Evolutionary conservation across 2,797 vertebrate genomes (phyloP), one percentile per base, ranked within the genome.

Genomic region (Lophius americanus): DNA sequence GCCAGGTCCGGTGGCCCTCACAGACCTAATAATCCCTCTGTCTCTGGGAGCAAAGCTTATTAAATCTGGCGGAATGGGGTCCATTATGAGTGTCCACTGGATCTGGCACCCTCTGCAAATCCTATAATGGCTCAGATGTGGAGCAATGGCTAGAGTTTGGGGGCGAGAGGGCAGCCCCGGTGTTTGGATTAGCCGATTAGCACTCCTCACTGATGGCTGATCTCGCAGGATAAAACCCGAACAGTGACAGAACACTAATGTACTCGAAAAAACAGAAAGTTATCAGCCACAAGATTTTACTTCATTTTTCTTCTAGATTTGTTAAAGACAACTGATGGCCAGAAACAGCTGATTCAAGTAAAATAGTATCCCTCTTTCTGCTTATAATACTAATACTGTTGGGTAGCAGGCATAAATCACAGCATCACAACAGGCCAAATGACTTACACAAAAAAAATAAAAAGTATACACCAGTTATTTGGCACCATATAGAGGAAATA

Each of bases 21-120:
- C 68, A 84, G 71, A 84, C 78, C 73, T 79, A 59, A 60, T 85
- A 92, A 93, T 86, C 88, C 82, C 65, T 59, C 82, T 84, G 86
- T 86, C 85, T 92, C 72, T 84, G 73, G 72, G 76, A 91, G 86
- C 71, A 92, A 92, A 93, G 82, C 91, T 92, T 80, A 89, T 92
- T 91, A 92, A 75, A 88, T 71, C 83, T 87, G 76, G 42, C 41
- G 61, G 88, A 91, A 86, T 81, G 84, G 85, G 87, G 82, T 78
- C 89, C 80, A 87, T 86, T 88, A 91, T 90, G 82, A 89, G 68
- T 68, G 56, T 64, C 69, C 9, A 23, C 64, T 7, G 47, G 64
- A 87, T 90, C 79, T 86, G 88, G 84, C 86, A 88, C 83, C 88
- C 84, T 37, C 76, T 73, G 63, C 61, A 92, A 94, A 93, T 93